Percentiles rank a stretch among this genome's conserved stretches.
phyloP scores from a whole-genome alignment of 2,113 vertebrate species.

The Piliocolobus tephrosceles region DNA sequence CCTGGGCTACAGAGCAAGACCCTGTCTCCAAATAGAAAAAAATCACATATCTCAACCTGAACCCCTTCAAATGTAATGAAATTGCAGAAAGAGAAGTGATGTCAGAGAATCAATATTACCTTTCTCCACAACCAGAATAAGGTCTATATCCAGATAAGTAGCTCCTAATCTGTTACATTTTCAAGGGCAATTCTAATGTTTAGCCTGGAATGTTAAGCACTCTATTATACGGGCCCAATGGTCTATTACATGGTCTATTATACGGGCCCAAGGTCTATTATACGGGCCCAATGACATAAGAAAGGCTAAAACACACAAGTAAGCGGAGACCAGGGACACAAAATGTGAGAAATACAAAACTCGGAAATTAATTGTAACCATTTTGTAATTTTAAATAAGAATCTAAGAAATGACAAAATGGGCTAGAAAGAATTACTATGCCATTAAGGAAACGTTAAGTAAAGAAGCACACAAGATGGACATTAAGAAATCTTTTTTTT shows the following conservation, averaged over 20 bases:
- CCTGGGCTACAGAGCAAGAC: no score
- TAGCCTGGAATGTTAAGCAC: background rate
- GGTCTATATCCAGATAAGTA: background rate
- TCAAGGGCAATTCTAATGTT: slow-evolving; percentile 16
- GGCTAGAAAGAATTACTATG: slow-evolving; percentile 4
- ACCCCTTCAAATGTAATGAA: background rate
- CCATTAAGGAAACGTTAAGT: slow-evolving; percentile 5
- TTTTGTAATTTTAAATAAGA: slow-evolving; percentile 24
- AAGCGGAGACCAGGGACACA: background rate
- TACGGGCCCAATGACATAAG: background rate
- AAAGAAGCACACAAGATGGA: background rate
- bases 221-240: background rate
- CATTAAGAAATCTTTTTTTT: background rate
- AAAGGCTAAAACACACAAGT: slow-evolving; percentile 29
- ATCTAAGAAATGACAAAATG: slow-evolving; percentile 18
- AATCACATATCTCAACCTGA: background rate
- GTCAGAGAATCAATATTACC: background rate
- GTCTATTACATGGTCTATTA: background rate
- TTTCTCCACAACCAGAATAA: background rate
- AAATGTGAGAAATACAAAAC: slow-evolving; percentile 5
- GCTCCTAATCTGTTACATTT: background rate
- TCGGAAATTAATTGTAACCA: slow-evolving; percentile 15
- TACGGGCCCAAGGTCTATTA: background rate
- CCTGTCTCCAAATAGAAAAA: background rate
- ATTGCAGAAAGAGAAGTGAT: background rate